phyloP scores from a whole-genome alignment of 2,797 vertebrate genomes.

The Sylvia borin region DNA sequence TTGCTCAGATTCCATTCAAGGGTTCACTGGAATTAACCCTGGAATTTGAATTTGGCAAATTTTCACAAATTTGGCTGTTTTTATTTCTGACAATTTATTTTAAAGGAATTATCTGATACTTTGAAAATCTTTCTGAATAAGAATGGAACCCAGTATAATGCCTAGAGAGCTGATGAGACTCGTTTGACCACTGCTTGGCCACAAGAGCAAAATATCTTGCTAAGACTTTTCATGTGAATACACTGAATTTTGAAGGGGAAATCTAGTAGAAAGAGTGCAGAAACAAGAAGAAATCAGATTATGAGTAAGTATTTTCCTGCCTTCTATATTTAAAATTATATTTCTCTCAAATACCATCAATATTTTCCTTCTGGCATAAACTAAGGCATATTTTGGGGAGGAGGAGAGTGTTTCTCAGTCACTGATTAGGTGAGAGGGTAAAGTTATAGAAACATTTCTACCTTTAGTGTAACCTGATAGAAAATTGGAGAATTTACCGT shows the following conservation, averaged over 20 bases:
- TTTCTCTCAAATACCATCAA: background rate
- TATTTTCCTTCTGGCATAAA: background rate
- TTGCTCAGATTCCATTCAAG: background rate
- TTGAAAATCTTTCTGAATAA: background rate
- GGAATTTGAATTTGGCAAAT: background rate
- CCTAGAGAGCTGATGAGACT: background rate
- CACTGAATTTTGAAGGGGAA: background rate
- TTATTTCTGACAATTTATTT: background rate
- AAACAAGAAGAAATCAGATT: background rate
- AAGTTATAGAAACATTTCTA: background rate
- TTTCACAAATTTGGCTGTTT: background rate
- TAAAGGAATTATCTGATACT: background rate
- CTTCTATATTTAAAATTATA: background rate
- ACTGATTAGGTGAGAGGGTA: background rate
- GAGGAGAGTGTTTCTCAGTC: background rate
- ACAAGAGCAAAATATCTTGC: background rate
- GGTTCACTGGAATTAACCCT: background rate
- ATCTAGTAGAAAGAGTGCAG: background rate
- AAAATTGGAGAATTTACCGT: conserved; percentile 73
- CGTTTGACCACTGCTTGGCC: background rate
- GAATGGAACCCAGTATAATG: background rate
- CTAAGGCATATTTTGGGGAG: background rate
- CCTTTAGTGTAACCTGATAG: background rate
- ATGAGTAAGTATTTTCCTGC: background rate
- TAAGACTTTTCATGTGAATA: background rate